Evolutionary conservation across 2,113 vertebrate genomes (phyloP), one percentile per base, ranked within the genome.

Genomic region (Thalassarche chlororhynchos): DNA sequence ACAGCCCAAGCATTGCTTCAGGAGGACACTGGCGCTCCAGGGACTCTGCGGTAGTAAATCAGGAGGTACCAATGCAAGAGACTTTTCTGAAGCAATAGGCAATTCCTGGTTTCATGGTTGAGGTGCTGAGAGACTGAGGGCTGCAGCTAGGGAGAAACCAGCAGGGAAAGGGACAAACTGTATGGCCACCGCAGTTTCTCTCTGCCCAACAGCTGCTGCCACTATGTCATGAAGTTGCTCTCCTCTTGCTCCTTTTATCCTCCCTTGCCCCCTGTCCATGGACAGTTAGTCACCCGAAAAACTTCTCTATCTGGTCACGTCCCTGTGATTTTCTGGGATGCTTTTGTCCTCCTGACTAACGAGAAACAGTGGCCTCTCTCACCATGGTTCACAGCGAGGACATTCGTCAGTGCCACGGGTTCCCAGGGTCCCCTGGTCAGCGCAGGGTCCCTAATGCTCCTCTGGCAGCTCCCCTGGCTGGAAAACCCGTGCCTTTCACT

Each of bases 11-110:
- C 21, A 6, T 20, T 16, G 7, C 64, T 70, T 66, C 60, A 49
- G 72, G 31, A 52, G 20, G 49, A 16, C 9, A 5, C 12, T 0
- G 0, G 14, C 3, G 1, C 54, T 90, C 46, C 54, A 40, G 17
- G 34, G 34, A 10, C 11, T 2, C 49, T 74, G 46, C 25, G 10
- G 20, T 24, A 54, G 47, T 71, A 15, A 69, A 87, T 60, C 46
- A 78, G n/a, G n/a, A 84, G 26, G 11, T 49, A 17, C 7, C 34
- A 74, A 34, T 3, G 21, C 19, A 64, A 57, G 25, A 80, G 40
- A n/a, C 20, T 55, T 70, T 71, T 75, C 65, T 60, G 60, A 71
- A 84, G 24, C 29, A 34, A 8, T 2, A 75, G 29, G 26, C 2
- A 4, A 68, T 21, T 14, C 15, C 40, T 66, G 19, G 2, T 69